Evolutionary conservation across 2,888 invertebrate genomes (phyloP), one percentile per base, ranked within the genome.

Genomic region (Flexamia atlantica): DNA sequence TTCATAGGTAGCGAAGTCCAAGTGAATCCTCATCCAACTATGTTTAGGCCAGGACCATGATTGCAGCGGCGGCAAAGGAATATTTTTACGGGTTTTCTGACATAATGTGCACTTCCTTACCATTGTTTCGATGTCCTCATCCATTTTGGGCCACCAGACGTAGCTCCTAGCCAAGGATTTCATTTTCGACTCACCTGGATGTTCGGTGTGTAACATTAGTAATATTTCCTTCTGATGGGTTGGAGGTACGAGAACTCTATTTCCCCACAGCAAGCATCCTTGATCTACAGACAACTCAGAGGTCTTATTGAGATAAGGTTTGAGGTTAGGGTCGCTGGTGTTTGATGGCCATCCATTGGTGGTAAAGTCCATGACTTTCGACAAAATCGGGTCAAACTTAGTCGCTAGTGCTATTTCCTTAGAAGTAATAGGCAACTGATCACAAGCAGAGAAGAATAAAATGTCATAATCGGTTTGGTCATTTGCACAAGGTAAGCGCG

Each of bases 191-290:
- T 60, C 60, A n/a, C 64, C 81, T 2, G 42, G 57, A 36, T 81
- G 64, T 40, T 57, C 60, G 17, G 25, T 42, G 40, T 79, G 81
- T 36, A 81, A 23, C n/a, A n/a, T n/a, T 7, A 60, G 46, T 30
- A 70, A 32, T 9, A 70, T 20, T 32, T 70, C 70, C 32, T 30
- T 2, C 1, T 20, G 30, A 70, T 70, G 70, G 3, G 70, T 70
- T 3, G 70, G 70, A 3, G 70, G 70, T 4, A 70, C n/a, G 4
- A 70, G 4, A 5, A 70, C 70, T n/a, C 70, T 70, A 70, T 30
- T 70, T 7, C 36, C 70, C 28, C 32, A 70, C 14, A 46, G 46
- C 46, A 46, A 17, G 12, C 46, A 46, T 12, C 46, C 46, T 14
- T 17, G 46, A 2, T 60, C 60, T 14, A 23, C 28, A 60, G 60